A percentile compares a stretch with the other conserved stretches of the same genome.
phyloP scores from a whole-genome alignment of 2,113 vertebrate species.

The Brachyhypopomus occidentalis region DNA sequence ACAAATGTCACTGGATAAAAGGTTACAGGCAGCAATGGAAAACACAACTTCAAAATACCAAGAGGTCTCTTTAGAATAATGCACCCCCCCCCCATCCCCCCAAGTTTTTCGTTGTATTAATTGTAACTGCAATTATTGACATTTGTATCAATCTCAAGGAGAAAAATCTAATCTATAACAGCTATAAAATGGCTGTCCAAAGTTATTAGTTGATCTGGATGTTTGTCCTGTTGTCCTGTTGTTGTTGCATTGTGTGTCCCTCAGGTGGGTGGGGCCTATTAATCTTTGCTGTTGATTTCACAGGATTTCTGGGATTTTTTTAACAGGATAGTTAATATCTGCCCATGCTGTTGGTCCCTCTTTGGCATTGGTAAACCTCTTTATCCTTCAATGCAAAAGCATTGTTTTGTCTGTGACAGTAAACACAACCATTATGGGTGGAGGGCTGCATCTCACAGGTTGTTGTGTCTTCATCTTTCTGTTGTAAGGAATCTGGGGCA shows the following conservation, averaged over 20 bases:
- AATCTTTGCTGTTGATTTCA: neutral
- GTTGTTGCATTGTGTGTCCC: no score
- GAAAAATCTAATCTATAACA: no score
- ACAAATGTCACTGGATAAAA: slow-evolving; percentile 49
- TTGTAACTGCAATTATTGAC: neutral
- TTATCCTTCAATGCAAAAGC: slow-evolving; percentile 25
- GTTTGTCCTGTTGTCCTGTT: no score
- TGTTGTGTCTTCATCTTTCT: slow-evolving; percentile 35
- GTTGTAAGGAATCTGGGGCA: slow-evolving; percentile 30
- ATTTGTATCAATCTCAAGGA: neutral
- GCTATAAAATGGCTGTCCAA: no score
- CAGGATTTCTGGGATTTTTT: neutral
- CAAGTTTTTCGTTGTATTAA: neutral
- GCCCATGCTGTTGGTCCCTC: neutral
- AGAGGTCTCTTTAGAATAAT: slow-evolving; percentile 27
- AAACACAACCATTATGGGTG: slow-evolving; percentile 59
- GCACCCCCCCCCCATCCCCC: neutral
- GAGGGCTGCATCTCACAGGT: slow-evolving; percentile 48
- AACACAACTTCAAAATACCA: slow-evolving; percentile 46
- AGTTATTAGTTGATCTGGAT: no score
- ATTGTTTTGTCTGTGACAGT: slow-evolving; percentile 67
- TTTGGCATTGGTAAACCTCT: slow-evolving; percentile 21
- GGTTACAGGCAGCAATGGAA: slow-evolving; percentile 48
- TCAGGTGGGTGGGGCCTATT: no score
- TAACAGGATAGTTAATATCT: neutral